Evolutionary conservation across 2,113 vertebrate species (phyloP), one percentile per base, ranked within the genome.

Genomic region (Uria aalge): DNA sequence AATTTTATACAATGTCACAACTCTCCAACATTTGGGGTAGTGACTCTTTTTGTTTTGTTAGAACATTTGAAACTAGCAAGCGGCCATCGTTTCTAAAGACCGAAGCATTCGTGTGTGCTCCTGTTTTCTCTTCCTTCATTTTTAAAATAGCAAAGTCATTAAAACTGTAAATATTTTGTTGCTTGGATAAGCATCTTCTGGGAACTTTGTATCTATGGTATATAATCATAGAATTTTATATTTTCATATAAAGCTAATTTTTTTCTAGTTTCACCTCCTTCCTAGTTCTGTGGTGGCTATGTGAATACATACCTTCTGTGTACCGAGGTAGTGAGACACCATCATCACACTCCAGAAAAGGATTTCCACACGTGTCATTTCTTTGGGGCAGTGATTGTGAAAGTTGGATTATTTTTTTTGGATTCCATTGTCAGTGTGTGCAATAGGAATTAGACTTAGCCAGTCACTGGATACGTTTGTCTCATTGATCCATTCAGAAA

Each of bases 21-120:
- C 97, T 98, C 98, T 99, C 99, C 99, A 99, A 99, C 98, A 99
- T 99, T 99, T 99, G 98, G 99, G 98, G 99, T 98, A 97, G 98
- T 98, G 98, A 98, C 98, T 97, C 98, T 96, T 97, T 95, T 97
- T 96, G 92, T 93, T 98, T 98, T 97, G 98, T 98, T 98, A 98
- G 91, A 94, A 96, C 96, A 96, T 98, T 98, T 98, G 97, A 97
- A 98, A 97, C 95, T 98, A 98, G 97, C 91, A 97, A 98, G 98
- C 97, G 97, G 97, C 97, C 96, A 97, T 98, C 95, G 97, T 98
- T 98, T 98, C 98, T 98, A 97, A 96, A 98, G 95, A 97, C 94
- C 76, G 96, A 94, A 96, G 91, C 95, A 91, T 97, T 96, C 98
- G 64, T 75, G 88, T 95, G 73, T 93, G 94, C 91, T 96, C 97